Percentiles rank a stretch among this genome's conserved stretches.
Conservation (phyloP, 2,888 invertebrate genomes). For the Tetragonula carbonaria region DNA sequence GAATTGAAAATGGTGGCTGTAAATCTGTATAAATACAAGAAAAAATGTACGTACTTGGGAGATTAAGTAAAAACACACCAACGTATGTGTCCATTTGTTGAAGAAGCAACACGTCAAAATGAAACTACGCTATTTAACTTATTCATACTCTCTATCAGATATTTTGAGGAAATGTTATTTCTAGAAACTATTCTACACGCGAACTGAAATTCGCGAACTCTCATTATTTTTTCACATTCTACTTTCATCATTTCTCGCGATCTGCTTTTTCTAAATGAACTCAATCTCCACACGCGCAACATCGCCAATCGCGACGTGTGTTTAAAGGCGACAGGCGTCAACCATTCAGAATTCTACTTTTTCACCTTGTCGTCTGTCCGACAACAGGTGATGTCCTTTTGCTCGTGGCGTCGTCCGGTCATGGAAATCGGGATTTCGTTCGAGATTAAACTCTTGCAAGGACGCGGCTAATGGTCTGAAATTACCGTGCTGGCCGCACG, state of each 20-base stretch:
- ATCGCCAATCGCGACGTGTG: not conserved
- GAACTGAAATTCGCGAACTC: not conserved
- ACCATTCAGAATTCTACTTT: not conserved
- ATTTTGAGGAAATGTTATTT: too few species aligned
- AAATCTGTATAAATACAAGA: not conserved
- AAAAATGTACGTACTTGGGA: not conserved
- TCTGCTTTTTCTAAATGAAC: too few species aligned
- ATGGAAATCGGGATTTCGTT: constrained; percentile 31
- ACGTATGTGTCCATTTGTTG: too few species aligned
- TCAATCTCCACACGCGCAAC: not conserved
- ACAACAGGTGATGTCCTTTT: not conserved
- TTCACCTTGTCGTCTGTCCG: not conserved
- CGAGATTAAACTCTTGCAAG: constrained; percentile 32
- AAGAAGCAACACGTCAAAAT: too few species aligned
- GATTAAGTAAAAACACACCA: not conserved
- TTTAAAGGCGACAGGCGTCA: not conserved
- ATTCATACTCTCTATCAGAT: too few species aligned
- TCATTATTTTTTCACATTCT: not conserved
- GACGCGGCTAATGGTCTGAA: constrained; percentile 40
- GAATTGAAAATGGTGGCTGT: not conserved
- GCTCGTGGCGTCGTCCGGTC: not conserved
- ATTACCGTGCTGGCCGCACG: constrained; percentile 31
- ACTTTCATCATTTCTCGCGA: too few species aligned
- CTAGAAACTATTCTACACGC: not conserved
- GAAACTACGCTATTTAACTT: not conserved